These are phyloP conservation scores for Diadema setosum DNA, from an alignment of 35 echinoderm and acorn worm species.

Conservation along the genomic window DNA sequence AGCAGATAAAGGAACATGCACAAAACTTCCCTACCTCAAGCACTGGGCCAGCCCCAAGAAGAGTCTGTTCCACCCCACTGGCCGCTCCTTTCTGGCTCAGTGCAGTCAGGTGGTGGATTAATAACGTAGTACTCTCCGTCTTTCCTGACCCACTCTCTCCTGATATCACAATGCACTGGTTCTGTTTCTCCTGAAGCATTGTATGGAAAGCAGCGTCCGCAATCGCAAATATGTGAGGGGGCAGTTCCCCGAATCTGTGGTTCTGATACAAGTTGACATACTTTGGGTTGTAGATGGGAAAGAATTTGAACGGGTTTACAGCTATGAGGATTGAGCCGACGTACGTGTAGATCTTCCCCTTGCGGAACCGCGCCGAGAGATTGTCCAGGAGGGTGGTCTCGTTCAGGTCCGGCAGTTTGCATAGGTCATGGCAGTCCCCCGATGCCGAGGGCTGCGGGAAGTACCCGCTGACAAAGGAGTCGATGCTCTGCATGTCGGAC, in stretches of 20 bases:
- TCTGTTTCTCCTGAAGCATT: conserved; percentile 94
- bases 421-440: conserved; percentile 95
- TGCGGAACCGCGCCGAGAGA: conserved; percentile 76
- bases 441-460: conserved; percentile 74
- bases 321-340: conserved; percentile 96
- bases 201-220: conserved; percentile 96
- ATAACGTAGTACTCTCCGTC: conserved; percentile 92
- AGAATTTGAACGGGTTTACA: conserved; percentile 93
- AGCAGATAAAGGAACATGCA: no score
- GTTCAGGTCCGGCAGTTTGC: conserved; percentile 94
- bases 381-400: conserved; percentile 87
- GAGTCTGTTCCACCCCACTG: conserved; percentile 92
- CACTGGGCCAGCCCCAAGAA: conserved; percentile 97
- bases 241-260: conserved; percentile 81
- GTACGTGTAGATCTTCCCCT: conserved; percentile 99
- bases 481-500: conserved; percentile 67
- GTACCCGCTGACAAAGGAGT: conserved; percentile 95
- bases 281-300: conserved; percentile 93
- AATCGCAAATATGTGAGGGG: conserved; percentile 98
- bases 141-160: conserved; percentile 99
- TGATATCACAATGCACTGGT: conserved; percentile 94
- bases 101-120: conserved; percentile 93
- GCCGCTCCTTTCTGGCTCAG: conserved; percentile 92
- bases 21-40: conserved; percentile 99
- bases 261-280: conserved; percentile 99